Base-by-base conservation (phyloP, 2,113 vertebrate species). In the Melanocharis versteri region DNA sequence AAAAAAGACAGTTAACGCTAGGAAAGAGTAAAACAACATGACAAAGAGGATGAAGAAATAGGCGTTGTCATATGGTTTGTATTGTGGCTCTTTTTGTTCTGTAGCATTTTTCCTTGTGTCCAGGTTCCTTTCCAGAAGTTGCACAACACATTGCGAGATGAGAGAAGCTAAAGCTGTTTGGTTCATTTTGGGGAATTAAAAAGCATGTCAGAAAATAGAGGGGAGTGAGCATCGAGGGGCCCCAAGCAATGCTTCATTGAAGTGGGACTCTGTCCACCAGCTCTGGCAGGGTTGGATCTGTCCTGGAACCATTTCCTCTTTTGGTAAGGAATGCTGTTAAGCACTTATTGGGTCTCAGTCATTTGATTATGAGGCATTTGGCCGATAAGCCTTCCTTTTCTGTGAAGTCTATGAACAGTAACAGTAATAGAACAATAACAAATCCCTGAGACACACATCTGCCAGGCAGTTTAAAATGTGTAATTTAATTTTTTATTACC, bases 31-130 rank as follows among this genome's bases (percentile, higher is more conserved):
- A 98, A 99, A 99, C 88, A 99, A 95, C 98, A 99, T 98, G 94
- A 99, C 99, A 97, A 99, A 98, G 87, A 99, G 97, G 96, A 99
- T 97, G 96, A 99, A 99, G 96, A 99, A 99, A 97, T 99, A 98
- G 96, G 98, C 98, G 10, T 98, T 99, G 98, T 99, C 98, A 94
- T 99, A 98, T 93, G 98, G 97, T 96, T 98, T 98, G 95, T 97
- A 97, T 98, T 98, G 97, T 64, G 96, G 94, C 87, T 92, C 95
- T 98, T 98, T 96, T 87, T 97, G 96, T 89, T 93, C 95, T 79
- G 96, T 97, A 87, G 94, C 95, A 40, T 97, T 98, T 97, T 97
- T 96, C 71, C 79, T 96, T 51, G 94, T 3, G 50, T 97, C 72
- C 91, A 97, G 96, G 73, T 97, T 96, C 97, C 98, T 98, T 96